A percentile compares a stretch with the other conserved stretches of the same genome.
phyloP scores from a whole-genome alignment of 2,797 vertebrate species.

The Amniataba percoides region DNA sequence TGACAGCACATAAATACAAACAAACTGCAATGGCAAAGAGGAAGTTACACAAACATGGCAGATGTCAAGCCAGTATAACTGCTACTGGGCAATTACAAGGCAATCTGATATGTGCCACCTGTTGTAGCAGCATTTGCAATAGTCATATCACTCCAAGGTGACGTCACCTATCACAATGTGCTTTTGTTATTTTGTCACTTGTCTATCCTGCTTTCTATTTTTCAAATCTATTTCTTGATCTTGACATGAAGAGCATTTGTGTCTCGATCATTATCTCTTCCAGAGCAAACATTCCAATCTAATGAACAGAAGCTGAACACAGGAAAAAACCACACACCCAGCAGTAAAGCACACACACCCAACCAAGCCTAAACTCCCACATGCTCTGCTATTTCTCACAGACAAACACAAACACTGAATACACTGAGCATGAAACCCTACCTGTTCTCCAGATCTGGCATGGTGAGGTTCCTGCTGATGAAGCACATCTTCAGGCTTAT shows the following conservation, averaged over 20 bases:
- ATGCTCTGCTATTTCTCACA: slow-evolving; percentile 7
- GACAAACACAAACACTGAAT: neutral
- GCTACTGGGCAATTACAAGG: neutral
- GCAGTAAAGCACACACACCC: neutral
- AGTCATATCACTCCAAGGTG: neutral
- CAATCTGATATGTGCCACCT: neutral
- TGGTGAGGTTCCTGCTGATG: slow-evolving; percentile 94
- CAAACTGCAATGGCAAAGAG: neutral
- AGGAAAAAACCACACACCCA: slow-evolving; percentile 3
- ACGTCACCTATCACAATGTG: neutral
- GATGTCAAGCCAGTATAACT: neutral
- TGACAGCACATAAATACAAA: neutral
- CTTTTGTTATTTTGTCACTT: neutral
- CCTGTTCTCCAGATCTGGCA: slow-evolving; percentile 98
- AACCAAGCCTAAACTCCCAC: slow-evolving; percentile 39
- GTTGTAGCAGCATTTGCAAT: neutral
- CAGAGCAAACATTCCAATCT: slow-evolving; percentile 50
- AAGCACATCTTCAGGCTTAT: slow-evolving; percentile 98
- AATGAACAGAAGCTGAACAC: slow-evolving; percentile 22
- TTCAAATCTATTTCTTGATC: neutral
- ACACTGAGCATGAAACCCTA: slow-evolving; percentile 59
- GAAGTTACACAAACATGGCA: neutral
- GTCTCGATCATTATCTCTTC: neutral
- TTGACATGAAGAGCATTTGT: neutral
- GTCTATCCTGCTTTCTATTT: neutral